Evolutionary conservation across 2,797 vertebrate species (phyloP).

Genomic region (Pempheris klunzingeri): DNA sequence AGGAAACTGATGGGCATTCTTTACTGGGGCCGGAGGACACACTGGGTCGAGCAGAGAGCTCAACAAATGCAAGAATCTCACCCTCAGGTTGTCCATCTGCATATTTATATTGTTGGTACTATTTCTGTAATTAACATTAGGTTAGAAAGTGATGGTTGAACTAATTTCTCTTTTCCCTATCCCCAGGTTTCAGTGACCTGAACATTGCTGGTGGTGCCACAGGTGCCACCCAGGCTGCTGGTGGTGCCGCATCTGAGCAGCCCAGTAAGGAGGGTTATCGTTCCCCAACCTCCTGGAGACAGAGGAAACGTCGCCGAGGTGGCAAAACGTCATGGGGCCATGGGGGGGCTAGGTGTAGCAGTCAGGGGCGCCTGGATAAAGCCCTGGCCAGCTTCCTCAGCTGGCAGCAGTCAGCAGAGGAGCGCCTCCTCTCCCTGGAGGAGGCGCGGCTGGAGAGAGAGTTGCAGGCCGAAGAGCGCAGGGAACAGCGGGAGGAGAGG

Average conservation of each 20-base stretch:
- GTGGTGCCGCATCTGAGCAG: constrained; percentile 55
- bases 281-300: constrained; percentile 52
- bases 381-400: constrained; percentile 85
- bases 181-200: constrained; percentile 87
- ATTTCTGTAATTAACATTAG: background rate
- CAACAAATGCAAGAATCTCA: constrained; percentile 83
- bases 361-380: constrained; percentile 73
- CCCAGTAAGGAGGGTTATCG: constrained; percentile 42
- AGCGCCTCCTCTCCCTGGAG: constrained; percentile 88
- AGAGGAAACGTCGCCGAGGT: constrained; percentile 84
- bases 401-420: constrained; percentile 83
- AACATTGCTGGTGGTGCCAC: constrained; percentile 79
- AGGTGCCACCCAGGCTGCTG: constrained; percentile 62
- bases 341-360: constrained; percentile 43
- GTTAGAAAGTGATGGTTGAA: background rate
- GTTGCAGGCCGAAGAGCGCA: constrained; percentile 85
- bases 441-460: constrained; percentile 87
- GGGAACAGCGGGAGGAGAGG: constrained; percentile 88
- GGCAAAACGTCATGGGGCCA: constrained; percentile 68
- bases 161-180: constrained; percentile 14
- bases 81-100: constrained; percentile 84
- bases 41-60: constrained; percentile 81
- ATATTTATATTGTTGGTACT: background rate
- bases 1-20: constrained; percentile 85
- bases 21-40: constrained; percentile 79